phyloP scores from a whole-genome alignment of 2,888 invertebrate species.

The Chromoteleia sp. region DNA sequence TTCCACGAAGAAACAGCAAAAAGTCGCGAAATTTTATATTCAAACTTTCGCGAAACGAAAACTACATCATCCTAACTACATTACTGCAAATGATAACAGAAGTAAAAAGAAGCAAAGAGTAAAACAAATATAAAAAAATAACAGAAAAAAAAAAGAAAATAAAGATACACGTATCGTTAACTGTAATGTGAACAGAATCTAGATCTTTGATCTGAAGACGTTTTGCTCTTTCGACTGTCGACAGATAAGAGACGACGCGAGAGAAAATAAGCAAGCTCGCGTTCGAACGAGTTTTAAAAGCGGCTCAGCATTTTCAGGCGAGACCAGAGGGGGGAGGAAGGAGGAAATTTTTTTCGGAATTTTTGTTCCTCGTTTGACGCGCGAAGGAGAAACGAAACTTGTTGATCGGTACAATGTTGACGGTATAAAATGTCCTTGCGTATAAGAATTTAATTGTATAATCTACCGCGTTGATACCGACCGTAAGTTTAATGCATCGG shows the following conservation, averaged over 20 bases:
- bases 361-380: not conserved
- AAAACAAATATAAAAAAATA: not conserved
- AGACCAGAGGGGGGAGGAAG: not conserved
- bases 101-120: not conserved
- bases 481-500: conserved; percentile 66
- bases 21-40: not conserved
- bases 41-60: too few relatives aligned
- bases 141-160: conserved; percentile 1
- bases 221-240: conserved; percentile 64
- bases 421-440: conserved; percentile 64
- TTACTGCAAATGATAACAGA: not conserved
- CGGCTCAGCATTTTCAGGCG: conserved; percentile 14
- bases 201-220: conserved; percentile 72
- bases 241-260: conserved; percentile 58
- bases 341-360: conserved; percentile 23
- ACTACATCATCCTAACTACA: not conserved
- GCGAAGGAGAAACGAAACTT: conserved; percentile 10
- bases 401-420: conserved; percentile 40
- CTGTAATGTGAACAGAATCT: conserved; percentile 53
- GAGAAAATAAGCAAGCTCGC: conserved; percentile 46
- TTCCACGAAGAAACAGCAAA: too few relatives aligned
- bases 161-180: conserved; percentile 27
- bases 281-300: conserved; percentile 52
- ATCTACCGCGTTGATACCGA: conserved; percentile 63
- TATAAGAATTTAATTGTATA: conserved; percentile 68